Evolutionary conservation across 2,888 invertebrate species (phyloP).

Genomic region (Archips xylosteana): DNA sequence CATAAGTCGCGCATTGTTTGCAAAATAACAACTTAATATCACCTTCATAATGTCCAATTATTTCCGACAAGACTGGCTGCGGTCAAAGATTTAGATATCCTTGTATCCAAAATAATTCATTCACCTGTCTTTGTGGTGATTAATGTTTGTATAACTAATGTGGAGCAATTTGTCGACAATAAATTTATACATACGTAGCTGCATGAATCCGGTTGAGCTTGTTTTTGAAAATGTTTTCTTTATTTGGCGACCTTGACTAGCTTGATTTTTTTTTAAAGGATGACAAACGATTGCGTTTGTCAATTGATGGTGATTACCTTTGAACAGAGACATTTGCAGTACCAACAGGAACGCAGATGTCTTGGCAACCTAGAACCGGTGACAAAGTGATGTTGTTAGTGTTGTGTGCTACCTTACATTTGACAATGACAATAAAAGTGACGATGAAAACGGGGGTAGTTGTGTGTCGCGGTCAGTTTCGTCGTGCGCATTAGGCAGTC

Average conservation of each 20-base stretch:
- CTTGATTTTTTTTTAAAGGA: not conserved
- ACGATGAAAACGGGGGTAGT: no score
- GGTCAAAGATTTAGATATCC: conserved; percentile 38
- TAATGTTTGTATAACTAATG: conserved; percentile 38
- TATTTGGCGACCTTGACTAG: not conserved
- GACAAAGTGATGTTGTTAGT: no score
- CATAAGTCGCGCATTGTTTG: conserved; percentile 35
- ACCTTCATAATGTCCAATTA: conserved; percentile 27
- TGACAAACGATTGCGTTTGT: no score
- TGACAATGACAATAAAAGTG: no score
- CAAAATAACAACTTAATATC: conserved; percentile 15
- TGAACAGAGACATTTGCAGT: no score
- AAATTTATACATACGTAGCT: not conserved
- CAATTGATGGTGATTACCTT: no score
- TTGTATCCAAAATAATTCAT: conserved; percentile 37
- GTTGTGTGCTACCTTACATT: no score
- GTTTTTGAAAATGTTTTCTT: conserved; percentile 25
- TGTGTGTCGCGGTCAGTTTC: no score
- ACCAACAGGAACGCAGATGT: no score
- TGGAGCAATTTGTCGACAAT: conserved; percentile 37
- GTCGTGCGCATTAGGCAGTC: no score
- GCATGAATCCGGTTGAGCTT: conserved; percentile 31
- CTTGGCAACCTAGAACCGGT: no score
- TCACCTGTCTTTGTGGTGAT: conserved; percentile 37
- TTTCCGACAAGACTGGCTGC: conserved; percentile 38